Conservation (phyloP, 2,113 vertebrate species). For the Anoplopoma fimbria region DNA sequence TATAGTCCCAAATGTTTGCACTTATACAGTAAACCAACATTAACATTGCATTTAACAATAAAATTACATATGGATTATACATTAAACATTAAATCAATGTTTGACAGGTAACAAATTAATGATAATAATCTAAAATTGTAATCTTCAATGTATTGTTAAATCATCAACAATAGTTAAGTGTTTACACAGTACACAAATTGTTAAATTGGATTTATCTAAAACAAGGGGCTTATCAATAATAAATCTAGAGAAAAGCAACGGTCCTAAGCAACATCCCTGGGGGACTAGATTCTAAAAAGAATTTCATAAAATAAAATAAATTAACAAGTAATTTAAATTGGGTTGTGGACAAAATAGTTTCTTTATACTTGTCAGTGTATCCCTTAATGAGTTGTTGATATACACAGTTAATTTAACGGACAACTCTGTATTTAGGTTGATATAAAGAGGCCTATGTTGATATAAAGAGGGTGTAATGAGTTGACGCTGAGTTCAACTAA, state of each 20-base stretch:
- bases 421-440: neutral
- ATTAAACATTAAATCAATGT: neutral
- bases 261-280: neutral
- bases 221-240: neutral
- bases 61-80: neutral
- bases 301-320: neutral
- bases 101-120: neutral
- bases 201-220: neutral
- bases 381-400: neutral
- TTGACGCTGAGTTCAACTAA: neutral
- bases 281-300: neutral
- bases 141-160: too few relatives aligned
- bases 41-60: neutral
- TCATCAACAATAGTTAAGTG: neutral
- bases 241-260: neutral
- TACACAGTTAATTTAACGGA: neutral
- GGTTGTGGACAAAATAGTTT: neutral
- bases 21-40: neutral
- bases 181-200: too few relatives aligned
- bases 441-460: neutral
- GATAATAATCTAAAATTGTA: neutral
- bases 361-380: neutral
- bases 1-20: too few relatives aligned
- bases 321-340: neutral
- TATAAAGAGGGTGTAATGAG: constrained; percentile 3